phyloP scores from a whole-genome alignment of 64 coral and sea anemone genomes.

The Astreopora myriophthalma region DNA sequence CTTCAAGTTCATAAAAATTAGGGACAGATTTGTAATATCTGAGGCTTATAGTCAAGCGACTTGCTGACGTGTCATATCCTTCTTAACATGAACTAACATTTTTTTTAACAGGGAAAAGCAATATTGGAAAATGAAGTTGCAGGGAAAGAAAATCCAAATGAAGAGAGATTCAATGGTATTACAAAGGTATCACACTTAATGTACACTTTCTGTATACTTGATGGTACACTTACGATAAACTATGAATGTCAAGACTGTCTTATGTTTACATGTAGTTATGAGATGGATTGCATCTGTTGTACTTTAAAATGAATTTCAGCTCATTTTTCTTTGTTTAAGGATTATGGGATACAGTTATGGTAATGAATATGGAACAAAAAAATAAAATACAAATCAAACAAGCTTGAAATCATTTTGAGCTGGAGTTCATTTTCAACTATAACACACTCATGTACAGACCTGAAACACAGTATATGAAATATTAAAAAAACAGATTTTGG shows the following conservation, averaged over 20 bases:
- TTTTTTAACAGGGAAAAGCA: constrained; percentile 5
- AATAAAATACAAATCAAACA: neutral
- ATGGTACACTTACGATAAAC: neutral
- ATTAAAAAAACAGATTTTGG: neutral
- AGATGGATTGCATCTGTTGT: neutral
- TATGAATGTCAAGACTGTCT: neutral
- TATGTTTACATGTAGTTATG: neutral
- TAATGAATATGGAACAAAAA: neutral
- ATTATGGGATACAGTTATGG: neutral
- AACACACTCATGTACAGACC: neutral
- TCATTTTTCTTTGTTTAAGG: neutral
- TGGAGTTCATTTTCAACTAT: neutral
- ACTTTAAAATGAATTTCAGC: neutral
- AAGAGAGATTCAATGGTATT: constrained; percentile 30
- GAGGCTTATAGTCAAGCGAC: neutral
- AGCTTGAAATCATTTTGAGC: neutral
- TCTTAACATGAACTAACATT: neutral
- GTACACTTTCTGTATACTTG: neutral
- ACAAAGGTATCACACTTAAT: constrained; percentile 24
- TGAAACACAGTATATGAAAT: neutral
- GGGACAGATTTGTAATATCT: neutral
- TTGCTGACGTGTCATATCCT: neutral
- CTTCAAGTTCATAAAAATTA: neutral
- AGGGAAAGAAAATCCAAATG: constrained; percentile 31
- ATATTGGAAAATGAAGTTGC: constrained; percentile 13